Base-by-base conservation (phyloP, 2,888 invertebrate species). In the Megalurothrips usitatus region DNA sequence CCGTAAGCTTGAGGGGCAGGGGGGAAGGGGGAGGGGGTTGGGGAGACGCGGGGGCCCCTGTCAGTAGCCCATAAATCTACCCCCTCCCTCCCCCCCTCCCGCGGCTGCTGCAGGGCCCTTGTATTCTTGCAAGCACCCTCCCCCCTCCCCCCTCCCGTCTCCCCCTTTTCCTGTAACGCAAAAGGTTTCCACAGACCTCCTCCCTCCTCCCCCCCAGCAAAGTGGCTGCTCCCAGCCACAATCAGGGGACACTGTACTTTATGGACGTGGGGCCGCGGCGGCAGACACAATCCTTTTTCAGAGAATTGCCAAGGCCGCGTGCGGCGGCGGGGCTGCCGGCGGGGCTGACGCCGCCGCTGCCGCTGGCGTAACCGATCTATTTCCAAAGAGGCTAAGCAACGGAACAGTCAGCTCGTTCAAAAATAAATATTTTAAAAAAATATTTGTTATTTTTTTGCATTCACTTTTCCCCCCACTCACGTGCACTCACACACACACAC, bases 1-100 rank as follows among this genome's bases (percentile, higher is more conserved):
- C 68, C 68, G 68, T 75, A 75, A 26, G 68, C 68, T 11, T 17
- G 68, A 23, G 68, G 68, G 58, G 58, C 68, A 1, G 68, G 12
- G 68, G n/a, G n/a, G 34, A 6, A 43, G 34, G 34, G 34, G 34
- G 34, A 6, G 34, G 34, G 58, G 58, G 14, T 2, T 6, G 68
- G 68, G 23, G n/a, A 23, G 23, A 12, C 68, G 68, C 34, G 34
- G 34, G n/a, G 34, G 34, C 34, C 34, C 34, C 68, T 75, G 68
- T 75, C 68, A 75, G 68, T 75, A 75, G 68, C 68, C 68, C 68
- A 75, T 75, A 75, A 75, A 75, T 75, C 68, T 75, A 23, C 68
- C 68, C 68, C n/a, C 23, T 23, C 68, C 68, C 68, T 26, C 26
- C 12, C 68, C 26, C 23, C 68, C 68, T 26, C 68, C 68, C 68